Evolutionary conservation across 2,888 invertebrate species (phyloP), one percentile per base, ranked within the genome.

Genomic region (Celastrina argiolus): DNA sequence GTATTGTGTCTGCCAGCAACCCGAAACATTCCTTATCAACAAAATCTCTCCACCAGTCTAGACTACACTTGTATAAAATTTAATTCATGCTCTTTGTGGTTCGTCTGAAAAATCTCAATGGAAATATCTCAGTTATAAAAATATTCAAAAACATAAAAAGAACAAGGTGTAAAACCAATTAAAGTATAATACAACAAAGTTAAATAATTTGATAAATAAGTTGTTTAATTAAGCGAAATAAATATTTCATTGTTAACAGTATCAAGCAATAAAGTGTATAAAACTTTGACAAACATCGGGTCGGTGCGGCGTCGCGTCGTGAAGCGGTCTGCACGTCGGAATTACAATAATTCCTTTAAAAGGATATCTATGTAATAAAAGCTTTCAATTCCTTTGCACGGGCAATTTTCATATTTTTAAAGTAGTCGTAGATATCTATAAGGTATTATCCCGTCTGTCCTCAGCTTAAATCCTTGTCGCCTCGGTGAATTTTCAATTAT

Each of bases 401-500:
- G 39, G 34, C 41, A 58, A 51, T 58, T 63, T 63, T 63, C 56
- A 63, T 66, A 42, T 56, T 16, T 64, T 36, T n/a, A 31, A 68
- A 65, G 63, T 63, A 65, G 65, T 34, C 31, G 61, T 56, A 63
- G 65, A 63, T 61, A 56, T 61, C 61, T 39, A 36, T 31, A 61
- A 61, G 61, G 56, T 67, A 68, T 61, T 56, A 67, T 67, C 63
- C 75, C 70, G 73, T 76, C 75, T 73, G 75, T 75, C 71, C 73
- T 71, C 71, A 68, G 75, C 72, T 74, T 74, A 78, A 76, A 75
- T 72, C 75, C 74, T 68, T 74, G 70, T 71, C 74, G 74, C 73
- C 71, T 67, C 70, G 73, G 69, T 73, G 76, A 81, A 81, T 80
- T 80, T 82, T 80, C 81, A 81, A 83, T 82, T 82, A 83, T 80